A percentile compares a stretch with the other conserved stretches of the same genome.
These are phyloP conservation scores for Uloborus plumipes DNA, from an alignment of 2,888 invertebrate genomes.

Conservation along the genomic window DNA sequence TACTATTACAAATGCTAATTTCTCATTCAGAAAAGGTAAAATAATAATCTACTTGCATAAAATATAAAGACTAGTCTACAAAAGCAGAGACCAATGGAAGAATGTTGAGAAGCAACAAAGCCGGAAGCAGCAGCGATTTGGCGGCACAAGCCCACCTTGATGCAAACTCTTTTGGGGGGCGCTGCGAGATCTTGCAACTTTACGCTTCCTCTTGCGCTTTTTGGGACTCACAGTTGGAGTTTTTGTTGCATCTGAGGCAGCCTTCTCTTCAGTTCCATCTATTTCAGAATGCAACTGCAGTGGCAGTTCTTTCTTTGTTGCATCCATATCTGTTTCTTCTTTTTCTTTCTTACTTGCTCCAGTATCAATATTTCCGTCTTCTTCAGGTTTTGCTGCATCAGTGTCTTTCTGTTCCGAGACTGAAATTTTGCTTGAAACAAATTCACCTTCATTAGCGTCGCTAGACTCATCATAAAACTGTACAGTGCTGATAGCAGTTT, in stretches of 20 bases:
- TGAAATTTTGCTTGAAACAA: too few relatives aligned
- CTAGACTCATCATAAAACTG: constrained; percentile 34
- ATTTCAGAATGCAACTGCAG: not conserved
- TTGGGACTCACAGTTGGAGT: constrained; percentile 21
- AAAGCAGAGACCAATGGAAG: constrained; percentile 44
- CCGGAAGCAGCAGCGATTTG: constrained; percentile 31
- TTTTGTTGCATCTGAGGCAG: constrained; percentile 8
- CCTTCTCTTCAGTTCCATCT: constrained; percentile 12
- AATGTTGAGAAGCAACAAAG: constrained; percentile 47
- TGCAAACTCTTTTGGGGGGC: constrained; percentile 12
- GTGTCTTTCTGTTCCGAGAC: not conserved
- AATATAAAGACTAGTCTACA: constrained; percentile 51
- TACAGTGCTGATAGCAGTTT: constrained; percentile 44
- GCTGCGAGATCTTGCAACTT: constrained; percentile 34
- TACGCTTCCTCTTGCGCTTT: constrained; percentile 48
- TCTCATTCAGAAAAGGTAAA: constrained; percentile 2
- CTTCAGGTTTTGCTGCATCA: not conserved
- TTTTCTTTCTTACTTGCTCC: not conserved
- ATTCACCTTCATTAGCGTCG: constrained; percentile 7
- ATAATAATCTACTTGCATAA: constrained; percentile 47
- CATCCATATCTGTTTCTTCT: not conserved
- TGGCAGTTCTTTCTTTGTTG: not conserved
- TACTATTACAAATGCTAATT: too few relatives aligned
- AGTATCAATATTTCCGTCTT: not conserved
- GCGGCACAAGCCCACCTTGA: constrained; percentile 50